Base-by-base conservation (phyloP, 1,140 invertebrate genomes). In the Schlechtendalia chinensis region DNA sequence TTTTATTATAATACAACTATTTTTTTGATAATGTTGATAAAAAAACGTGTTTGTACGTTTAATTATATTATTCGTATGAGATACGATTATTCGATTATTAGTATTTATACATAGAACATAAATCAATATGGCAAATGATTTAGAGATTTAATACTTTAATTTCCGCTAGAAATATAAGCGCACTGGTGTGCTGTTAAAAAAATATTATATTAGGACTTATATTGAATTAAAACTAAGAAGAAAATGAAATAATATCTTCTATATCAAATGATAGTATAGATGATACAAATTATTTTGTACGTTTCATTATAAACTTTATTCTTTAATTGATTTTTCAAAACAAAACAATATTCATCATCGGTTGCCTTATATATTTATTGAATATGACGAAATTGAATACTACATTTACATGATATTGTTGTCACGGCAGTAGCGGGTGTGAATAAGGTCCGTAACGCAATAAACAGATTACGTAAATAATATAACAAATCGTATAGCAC, bases 121-220 rank as follows among this genome's bases (percentile, higher is more conserved):
- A 65, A 65, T 65, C 29, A 63, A n/a, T 63, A 63, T 10, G 61
- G 16, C 32, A 65, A 39, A 65, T 19, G 19, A 65, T 6, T 39
- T 65, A 10, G 32, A 10, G 61, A 29, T 17, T 65, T 65, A 4
- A 39, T 39, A 8, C 32, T 39, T 65, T 65, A 65, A 65, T 65
- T 65, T 65, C 61, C 61, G 61, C 27, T n/a, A 39, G 32, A 11
- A n/a, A 32, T 65, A 10, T 65, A n/a, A 65, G 39, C 61, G 32
- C 29, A 10, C 17, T 50, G 8, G 47, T 50, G 32, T 3, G 8
- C 47, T 12, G 29, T 65, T 65, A 8, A 5, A 29, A 32, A 63
- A 63, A 63, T 8, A 32, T 29, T 1, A 29, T 19, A n/a, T 54
- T 16, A 16, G 2, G 17, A 54, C 53, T 6, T 39, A 39, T 39